These are phyloP conservation scores for Athetis lepigone DNA, from an alignment of 2,888 invertebrate genomes.

Conservation along the genomic window DNA sequence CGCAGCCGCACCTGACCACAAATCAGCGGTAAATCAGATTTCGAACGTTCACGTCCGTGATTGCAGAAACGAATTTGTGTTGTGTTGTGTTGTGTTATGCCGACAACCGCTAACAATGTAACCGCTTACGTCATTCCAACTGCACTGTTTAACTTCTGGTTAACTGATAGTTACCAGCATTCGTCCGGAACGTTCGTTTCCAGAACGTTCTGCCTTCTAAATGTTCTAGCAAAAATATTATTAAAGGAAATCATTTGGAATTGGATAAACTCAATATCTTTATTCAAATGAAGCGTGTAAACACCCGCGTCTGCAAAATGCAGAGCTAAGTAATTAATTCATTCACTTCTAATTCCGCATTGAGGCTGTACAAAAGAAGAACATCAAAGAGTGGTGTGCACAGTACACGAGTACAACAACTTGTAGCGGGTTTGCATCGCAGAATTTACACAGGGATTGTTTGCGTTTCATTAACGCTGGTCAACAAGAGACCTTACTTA, in stretches of 20 bases:
- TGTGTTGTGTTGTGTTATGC: constrained; percentile 72
- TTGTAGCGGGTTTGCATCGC: constrained; percentile 74
- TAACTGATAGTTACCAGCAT: constrained; percentile 30
- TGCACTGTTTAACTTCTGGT: constrained; percentile 55
- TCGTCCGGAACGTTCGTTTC: neutral
- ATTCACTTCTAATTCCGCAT: constrained; percentile 50
- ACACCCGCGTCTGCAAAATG: constrained; percentile 16
- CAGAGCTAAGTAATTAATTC: constrained; percentile 52
- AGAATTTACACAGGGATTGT: constrained; percentile 78
- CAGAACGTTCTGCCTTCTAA: neutral
- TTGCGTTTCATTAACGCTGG: constrained; percentile 85
- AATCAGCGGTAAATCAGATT: constrained; percentile 89
- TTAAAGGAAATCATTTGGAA: constrained; percentile 9
- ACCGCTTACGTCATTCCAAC: constrained; percentile 66
- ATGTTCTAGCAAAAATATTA: neutral
- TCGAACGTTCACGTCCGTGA: constrained; percentile 83
- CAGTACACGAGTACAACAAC: constrained; percentile 57
- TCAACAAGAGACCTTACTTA: constrained; percentile 84
- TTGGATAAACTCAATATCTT: neutral
- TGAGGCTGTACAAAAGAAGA: constrained; percentile 51
- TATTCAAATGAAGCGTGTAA: neutral
- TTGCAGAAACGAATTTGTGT: constrained; percentile 84
- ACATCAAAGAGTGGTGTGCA: constrained; percentile 51
- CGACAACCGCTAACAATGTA: constrained; percentile 75
- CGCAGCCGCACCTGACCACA: constrained; percentile 78